A percentile compares a stretch with the other conserved stretches of the same genome.
Conservation (phyloP, 2,888 invertebrate species). For the Iphiclides podalirius region DNA sequence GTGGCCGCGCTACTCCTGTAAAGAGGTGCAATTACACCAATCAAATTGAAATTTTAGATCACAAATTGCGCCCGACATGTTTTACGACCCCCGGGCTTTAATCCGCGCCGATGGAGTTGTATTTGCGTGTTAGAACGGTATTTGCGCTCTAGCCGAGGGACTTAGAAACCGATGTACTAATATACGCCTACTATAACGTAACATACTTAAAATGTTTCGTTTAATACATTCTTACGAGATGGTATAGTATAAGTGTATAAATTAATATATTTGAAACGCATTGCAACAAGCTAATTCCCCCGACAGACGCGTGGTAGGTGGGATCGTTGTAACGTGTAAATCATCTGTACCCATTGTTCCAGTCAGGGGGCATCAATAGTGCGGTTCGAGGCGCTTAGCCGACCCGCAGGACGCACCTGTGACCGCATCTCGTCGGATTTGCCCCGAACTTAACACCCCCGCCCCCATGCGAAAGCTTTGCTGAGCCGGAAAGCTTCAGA, state of each 20-base stretch:
- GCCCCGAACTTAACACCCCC: conserved; percentile 30
- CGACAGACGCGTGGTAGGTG: neutral
- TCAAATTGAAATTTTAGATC: conserved; percentile 74
- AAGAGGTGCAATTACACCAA: conserved; percentile 80
- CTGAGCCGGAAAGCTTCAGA: conserved; percentile 4
- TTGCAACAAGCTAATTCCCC: no score
- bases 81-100: conserved; percentile 53
- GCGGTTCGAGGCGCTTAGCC: conserved; percentile 50
- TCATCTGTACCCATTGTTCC: conserved; percentile 30
- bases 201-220: neutral
- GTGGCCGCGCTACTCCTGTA: conserved; percentile 61
- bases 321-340: conserved; percentile 29
- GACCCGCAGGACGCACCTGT: conserved; percentile 51
- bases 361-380: conserved; percentile 43
- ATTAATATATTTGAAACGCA: neutral
- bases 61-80: conserved; percentile 73
- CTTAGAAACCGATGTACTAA: conserved; percentile 1
- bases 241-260: neutral
- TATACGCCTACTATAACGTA: neutral
- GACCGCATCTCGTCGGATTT: conserved; percentile 44
- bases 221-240: neutral
- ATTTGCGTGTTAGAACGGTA: no score
- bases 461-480: conserved; percentile 15
- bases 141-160: conserved; percentile 38
- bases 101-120: conserved; percentile 37